Base-by-base conservation (phyloP, 2,888 invertebrate species). In the Ephialtes manifestator region DNA sequence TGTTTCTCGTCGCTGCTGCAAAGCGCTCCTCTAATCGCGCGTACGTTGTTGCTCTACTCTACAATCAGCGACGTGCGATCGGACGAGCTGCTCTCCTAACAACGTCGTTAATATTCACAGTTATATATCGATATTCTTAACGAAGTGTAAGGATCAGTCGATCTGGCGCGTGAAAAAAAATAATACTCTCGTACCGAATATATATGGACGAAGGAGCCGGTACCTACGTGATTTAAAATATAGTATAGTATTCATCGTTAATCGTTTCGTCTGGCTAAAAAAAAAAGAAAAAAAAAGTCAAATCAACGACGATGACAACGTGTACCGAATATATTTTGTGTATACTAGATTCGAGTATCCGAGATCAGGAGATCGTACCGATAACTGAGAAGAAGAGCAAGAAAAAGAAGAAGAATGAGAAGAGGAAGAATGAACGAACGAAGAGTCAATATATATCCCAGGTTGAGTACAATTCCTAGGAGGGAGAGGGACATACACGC, bases 131-230 rank as follows among this genome's bases (percentile, higher is more conserved):
- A 15, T 78, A 48, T 78, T 83, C 28, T 58, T 79, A 83, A 86
- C 77, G 85, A 83, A 85, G 77, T 67, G 55, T 71, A 82, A 85
- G 71, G 84, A 85, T 86, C 85, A 79, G 71, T 84, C 87, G 86
- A 87, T 87, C 84, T 81, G 71, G 81, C 86, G 86, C 85, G 85
- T 86, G n/a, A 87, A 87, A 85, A 87, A 87, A 87, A 87, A 87
- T 87, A 87, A 84, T 82, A 82, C 78, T 85, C 80, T 84, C 84
- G 67, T 84, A 83, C 79, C 83, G 77, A 65, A 76, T 74, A 79
- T 70, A 76, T 63, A 75, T 85, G 83, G 86, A 81, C 79, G 83
- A 84, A 79, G 67, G 68, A 83, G 72, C 58, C 53, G 79, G 51
- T 71, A 72, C 71, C 75, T 81, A 84, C 48, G 58, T 72, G 24